Percentiles rank a stretch among this genome's conserved stretches.
Evolutionary conservation across 1,140 invertebrate genomes (phyloP).

Genomic region (Dryas iulia): DNA sequence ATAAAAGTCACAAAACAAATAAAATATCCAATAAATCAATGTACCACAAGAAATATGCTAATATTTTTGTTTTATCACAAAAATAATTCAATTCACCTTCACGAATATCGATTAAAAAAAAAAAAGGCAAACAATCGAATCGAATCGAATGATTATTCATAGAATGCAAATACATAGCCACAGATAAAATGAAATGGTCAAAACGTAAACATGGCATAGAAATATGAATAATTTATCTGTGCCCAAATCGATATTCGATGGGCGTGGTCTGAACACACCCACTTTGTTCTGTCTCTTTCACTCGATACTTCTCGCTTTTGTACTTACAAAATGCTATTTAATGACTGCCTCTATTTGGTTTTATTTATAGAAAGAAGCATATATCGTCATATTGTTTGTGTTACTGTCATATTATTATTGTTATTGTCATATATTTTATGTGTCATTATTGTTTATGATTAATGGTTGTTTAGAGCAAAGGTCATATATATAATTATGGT

Average conservation of each 20-base stretch:
- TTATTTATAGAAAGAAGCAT: neutral
- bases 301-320: neutral
- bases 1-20: too few relatives aligned
- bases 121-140: slow-evolving; percentile 9
- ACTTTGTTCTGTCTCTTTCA: neutral
- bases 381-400: neutral
- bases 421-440: neutral
- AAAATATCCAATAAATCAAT: neutral
- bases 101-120: neutral
- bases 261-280: slow-evolving; percentile 7
- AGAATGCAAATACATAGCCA: slow-evolving; percentile 27
- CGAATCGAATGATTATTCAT: slow-evolving; percentile 28
- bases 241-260: slow-evolving; percentile 38
- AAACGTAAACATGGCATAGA: slow-evolving; percentile 36
- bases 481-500: neutral
- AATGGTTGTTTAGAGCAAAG: neutral
- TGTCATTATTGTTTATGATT: neutral
- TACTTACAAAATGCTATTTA: neutral
- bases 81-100: slow-evolving; percentile 2
- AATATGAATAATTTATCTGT: slow-evolving; percentile 68
- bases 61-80: neutral
- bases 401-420: neutral
- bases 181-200: slow-evolving; percentile 6
- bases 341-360: neutral
- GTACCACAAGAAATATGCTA: neutral